A percentile compares a stretch with the other conserved stretches of the same genome.
These are phyloP conservation scores for Typhlichthys subterraneus DNA, from an alignment of 2,797 vertebrate species.

Conservation along the genomic window DNA sequence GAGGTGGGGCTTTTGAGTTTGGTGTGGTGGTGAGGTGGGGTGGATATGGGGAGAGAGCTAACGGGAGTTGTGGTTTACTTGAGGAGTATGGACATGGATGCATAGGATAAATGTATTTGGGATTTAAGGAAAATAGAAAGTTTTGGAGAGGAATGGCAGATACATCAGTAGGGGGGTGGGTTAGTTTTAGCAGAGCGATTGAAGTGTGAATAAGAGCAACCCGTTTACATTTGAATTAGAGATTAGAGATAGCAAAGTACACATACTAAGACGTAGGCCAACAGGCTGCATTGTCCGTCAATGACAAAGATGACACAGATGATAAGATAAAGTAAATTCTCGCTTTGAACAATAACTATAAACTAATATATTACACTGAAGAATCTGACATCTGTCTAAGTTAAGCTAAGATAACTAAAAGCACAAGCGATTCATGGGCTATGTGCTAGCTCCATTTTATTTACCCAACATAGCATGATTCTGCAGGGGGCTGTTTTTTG, in stretches of 20 bases:
- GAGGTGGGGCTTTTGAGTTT: conserved; percentile 17
- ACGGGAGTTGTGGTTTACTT: too few relatives aligned
- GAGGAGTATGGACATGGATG: background rate
- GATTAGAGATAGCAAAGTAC: conserved; percentile 12
- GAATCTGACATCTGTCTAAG: too few relatives aligned
- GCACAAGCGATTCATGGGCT: background rate
- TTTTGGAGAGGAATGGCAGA: conserved; percentile 6
- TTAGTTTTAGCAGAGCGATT: conserved; percentile 10
- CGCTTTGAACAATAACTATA: too few relatives aligned
- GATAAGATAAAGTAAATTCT: too few relatives aligned
- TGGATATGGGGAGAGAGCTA: background rate
- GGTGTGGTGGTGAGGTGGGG: conserved; percentile 1
- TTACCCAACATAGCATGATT: conserved; percentile 12
- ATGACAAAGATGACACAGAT: conserved; percentile 12
- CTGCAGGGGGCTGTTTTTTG: conserved; percentile 1
- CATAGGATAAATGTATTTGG: conserved; percentile 1
- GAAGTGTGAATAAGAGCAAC: background rate
- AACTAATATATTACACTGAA: too few relatives aligned
- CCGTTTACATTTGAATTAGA: background rate
- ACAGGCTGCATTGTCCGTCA: background rate
- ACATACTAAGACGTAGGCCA: conserved; percentile 7
- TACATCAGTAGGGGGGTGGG: background rate
- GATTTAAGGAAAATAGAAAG: conserved; percentile 10
- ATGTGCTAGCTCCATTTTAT: conserved; percentile 19
- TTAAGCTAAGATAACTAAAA: background rate